Percentiles rank a stretch among this genome's conserved stretches.
phyloP scores from a whole-genome alignment of 2,797 vertebrate species.

The Ctenopoma multispine region DNA sequence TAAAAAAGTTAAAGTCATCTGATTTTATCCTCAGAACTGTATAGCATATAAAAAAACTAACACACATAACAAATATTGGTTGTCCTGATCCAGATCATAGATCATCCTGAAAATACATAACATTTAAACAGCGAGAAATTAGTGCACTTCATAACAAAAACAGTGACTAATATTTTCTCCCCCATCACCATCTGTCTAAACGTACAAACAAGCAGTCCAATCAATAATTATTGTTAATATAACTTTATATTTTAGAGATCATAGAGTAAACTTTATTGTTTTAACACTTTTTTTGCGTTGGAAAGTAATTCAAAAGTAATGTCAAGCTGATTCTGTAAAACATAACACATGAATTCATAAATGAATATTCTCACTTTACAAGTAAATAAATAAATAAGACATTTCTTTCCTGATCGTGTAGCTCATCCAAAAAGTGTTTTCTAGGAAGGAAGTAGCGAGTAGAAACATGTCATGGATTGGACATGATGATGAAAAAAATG shows the following conservation, averaged over 20 bases:
- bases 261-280: background rate
- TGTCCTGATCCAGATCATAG: background rate
- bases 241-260: background rate
- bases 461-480: slow-evolving; percentile 29
- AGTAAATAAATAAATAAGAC: slow-evolving; percentile 42
- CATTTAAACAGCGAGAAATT: too few species aligned
- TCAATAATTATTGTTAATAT: background rate
- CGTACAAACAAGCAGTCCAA: background rate
- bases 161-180: background rate
- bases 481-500: slow-evolving; percentile 13
- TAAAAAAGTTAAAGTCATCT: background rate
- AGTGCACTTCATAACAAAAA: slow-evolving; percentile 26
- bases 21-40: background rate
- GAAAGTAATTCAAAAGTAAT: background rate
- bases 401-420: slow-evolving; percentile 21
- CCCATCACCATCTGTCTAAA: background rate
- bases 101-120: background rate
- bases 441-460: slow-evolving; percentile 14
- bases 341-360: background rate
- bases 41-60: background rate
- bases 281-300: background rate
- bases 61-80: background rate
- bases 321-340: background rate
- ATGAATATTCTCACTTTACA: slow-evolving; percentile 13
- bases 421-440: slow-evolving; percentile 38